Conservation (phyloP, 2,797 vertebrate genomes). For the Saxicola maurus region DNA sequence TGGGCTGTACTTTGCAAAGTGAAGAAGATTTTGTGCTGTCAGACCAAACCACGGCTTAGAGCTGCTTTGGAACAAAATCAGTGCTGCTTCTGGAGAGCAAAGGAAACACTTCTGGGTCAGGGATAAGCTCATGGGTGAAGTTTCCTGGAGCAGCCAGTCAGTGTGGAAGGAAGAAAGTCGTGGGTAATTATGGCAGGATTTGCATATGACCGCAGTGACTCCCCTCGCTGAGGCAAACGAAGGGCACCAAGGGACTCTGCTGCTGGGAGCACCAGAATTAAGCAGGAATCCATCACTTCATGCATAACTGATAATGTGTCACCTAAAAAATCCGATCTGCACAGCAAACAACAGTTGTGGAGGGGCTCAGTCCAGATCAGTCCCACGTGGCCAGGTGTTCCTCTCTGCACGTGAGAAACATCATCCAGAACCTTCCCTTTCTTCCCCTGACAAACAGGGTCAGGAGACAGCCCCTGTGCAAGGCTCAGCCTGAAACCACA, state of each 20-base stretch:
- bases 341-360: background rate
- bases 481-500: background rate
- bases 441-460: background rate
- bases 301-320: background rate
- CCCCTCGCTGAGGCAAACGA: background rate
- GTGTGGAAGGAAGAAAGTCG: background rate
- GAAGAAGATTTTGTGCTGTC: background rate
- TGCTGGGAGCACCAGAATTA: background rate
- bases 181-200: conserved; percentile 27
- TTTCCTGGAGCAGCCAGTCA: background rate
- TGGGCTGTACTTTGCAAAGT: background rate
- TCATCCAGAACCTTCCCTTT: background rate
- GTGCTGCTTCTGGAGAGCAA: background rate
- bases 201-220: conserved; percentile 13
- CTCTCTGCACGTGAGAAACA: background rate
- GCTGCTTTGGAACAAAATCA: background rate
- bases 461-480: background rate
- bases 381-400: fast-evolving
- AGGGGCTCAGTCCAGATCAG: background rate
- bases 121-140: background rate
- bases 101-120: background rate
- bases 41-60: background rate
- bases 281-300: background rate
- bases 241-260: conserved; percentile 4
- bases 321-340: background rate